A percentile compares a stretch with the other conserved stretches of the same genome.
Conservation (phyloP, 2,113 vertebrate genomes). For the Procavia capensis region DNA sequence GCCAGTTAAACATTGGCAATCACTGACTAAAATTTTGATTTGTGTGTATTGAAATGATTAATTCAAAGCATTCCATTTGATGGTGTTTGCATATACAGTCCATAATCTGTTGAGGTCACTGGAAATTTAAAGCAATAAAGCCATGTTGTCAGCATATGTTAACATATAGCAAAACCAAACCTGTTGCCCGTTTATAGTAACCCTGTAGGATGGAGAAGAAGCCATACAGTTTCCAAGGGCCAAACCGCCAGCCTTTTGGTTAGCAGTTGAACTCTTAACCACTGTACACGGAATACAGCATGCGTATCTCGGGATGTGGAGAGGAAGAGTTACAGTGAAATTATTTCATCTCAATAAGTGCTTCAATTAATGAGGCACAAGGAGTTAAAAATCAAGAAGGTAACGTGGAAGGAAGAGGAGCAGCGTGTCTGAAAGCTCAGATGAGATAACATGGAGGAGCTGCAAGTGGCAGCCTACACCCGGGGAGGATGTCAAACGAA, state of each 20-base stretch:
- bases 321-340: background rate
- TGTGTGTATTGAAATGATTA: background rate
- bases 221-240: too few relatives aligned
- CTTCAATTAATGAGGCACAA: background rate
- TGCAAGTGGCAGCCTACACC: too few relatives aligned
- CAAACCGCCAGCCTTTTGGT: too few relatives aligned
- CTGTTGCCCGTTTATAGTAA: too few relatives aligned
- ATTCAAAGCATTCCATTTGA: background rate
- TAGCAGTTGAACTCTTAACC: too few relatives aligned
- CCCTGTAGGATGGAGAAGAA: too few relatives aligned
- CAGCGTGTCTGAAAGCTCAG: background rate
- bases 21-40: background rate
- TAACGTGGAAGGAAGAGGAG: background rate
- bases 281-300: background rate
- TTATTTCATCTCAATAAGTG: background rate
- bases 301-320: background rate
- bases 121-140: background rate
- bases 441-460: accelerated
- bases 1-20: background rate
- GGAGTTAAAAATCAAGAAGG: background rate
- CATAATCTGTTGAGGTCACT: background rate
- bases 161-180: background rate
- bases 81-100: background rate
- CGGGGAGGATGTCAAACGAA: background rate
- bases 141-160: background rate